Evolutionary conservation across 2,888 invertebrate genomes (phyloP), one percentile per base, ranked within the genome.

Genomic region (Parascotia fuliginaria): DNA sequence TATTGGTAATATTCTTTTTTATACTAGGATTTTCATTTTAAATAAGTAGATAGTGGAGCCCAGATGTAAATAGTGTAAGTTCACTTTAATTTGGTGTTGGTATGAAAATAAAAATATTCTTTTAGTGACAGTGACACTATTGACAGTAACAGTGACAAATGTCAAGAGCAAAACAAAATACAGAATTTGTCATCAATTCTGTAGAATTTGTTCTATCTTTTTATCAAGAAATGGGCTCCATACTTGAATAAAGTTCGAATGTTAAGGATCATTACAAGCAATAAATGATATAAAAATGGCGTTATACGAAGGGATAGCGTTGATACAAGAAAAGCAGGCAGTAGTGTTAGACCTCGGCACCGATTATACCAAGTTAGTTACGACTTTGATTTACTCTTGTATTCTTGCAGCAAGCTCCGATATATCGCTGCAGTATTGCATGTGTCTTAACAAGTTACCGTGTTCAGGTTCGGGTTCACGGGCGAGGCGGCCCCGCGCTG

Each of bases 331-430:
- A 72, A 98, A 98, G 81, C 96, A 97, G 75, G 96, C 96, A 9
- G 96, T 98, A 0, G 96, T 98, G 11, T 83, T 98, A 55, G 98
- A 99, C 80, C 95, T 99, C 56, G 98, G 98, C 38, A 93, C 94
- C 32, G 97, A 97, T 13, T 98, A 97, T 76, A 98, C 98, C 0
- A 98, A 98, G 98, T 98, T 92, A 93, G 94, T 81, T 70, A n/a
- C 15, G 12, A 50, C 37, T 44, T 33, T 12, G 11, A 24, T 40
- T 11, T 24, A 12, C 9, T 42, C 5, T 38, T 29, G n/a, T 3
- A 2, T 27, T 27, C 2, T 9, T 2, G 9, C n/a, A n/a, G n/a
- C n/a, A n/a, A n/a, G n/a, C n/a, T n/a, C n/a, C n/a, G n/a, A n/a
- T n/a, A n/a, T n/a, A n/a, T n/a, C n/a, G n/a, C n/a, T n/a, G n/a